A percentile compares a stretch with the other conserved stretches of the same genome.
phyloP scores from a whole-genome alignment of 2,113 vertebrate species.

The Bothrops jararaca region DNA sequence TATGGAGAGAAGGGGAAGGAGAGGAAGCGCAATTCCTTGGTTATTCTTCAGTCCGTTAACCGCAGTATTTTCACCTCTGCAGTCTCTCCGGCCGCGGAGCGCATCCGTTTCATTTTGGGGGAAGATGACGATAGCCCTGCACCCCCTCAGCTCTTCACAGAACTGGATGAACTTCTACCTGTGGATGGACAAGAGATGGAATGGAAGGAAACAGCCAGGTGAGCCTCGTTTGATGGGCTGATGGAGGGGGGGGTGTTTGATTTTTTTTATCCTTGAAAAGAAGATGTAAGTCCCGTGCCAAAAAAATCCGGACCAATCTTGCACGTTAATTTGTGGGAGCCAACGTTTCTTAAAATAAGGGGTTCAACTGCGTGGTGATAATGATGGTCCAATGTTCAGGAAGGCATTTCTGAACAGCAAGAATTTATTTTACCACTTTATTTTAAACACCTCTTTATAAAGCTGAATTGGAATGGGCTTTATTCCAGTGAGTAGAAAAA shows the following conservation, averaged over 20 bases:
- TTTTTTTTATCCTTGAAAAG: neutral
- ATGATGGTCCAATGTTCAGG: neutral
- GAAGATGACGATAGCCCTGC: constrained; percentile 94
- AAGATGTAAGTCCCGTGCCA: neutral
- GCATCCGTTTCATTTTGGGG: constrained; percentile 94
- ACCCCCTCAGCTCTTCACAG: constrained; percentile 94
- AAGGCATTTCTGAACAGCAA: neutral
- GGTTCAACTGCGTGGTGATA: neutral
- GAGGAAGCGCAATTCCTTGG: constrained; percentile 51
- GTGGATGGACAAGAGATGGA: constrained; percentile 97
- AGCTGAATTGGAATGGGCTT: neutral
- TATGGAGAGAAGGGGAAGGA: constrained; percentile 67
- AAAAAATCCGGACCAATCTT: neutral
- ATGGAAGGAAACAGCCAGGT: constrained; percentile 98
- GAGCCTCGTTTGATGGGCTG: constrained; percentile 36
- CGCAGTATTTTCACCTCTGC: constrained; percentile 88
- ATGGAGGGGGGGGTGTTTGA: fast-evolving
- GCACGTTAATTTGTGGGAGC: neutral
- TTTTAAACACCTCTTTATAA: neutral
- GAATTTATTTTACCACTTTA: neutral
- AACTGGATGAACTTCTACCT: constrained; percentile 92
- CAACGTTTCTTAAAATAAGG: neutral
- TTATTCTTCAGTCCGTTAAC: constrained; percentile 76
- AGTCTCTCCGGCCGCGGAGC: constrained; percentile 94
- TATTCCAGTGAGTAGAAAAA: neutral